These are phyloP conservation scores for Trigoniulus corallinus DNA, from an alignment of 1,140 invertebrate genomes.

Conservation along the genomic window DNA sequence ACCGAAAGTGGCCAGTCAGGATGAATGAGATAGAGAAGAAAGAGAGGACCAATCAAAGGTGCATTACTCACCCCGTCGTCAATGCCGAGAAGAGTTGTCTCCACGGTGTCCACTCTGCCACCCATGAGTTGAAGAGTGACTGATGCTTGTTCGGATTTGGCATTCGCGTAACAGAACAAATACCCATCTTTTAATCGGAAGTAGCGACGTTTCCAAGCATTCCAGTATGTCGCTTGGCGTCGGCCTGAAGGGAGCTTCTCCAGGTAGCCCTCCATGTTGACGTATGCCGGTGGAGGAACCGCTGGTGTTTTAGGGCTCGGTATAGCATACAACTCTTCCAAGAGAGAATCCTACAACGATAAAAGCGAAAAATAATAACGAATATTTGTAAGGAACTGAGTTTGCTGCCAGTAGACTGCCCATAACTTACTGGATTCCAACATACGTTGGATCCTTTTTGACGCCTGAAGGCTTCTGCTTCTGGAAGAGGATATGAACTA, in stretches of 20 bases:
- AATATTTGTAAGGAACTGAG: too few species aligned
- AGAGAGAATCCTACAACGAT: conserved; percentile 12
- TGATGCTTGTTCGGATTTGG: conserved; percentile 28
- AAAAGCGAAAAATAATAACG: too few species aligned
- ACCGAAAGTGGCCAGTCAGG: not conserved
- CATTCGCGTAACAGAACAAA: conserved; percentile 31
- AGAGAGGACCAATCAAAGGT: too few species aligned
- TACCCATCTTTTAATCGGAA: conserved; percentile 33
- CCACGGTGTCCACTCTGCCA: conserved; percentile 33
- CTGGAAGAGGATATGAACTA: too few species aligned
- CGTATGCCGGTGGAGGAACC: not conserved
- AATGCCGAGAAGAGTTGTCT: conserved; percentile 33
- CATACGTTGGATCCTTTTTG: not conserved
- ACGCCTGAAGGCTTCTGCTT: not conserved
- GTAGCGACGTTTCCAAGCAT: conserved; percentile 38
- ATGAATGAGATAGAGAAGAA: not conserved
- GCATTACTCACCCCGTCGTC: conserved; percentile 30
- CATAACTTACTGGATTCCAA: not conserved
- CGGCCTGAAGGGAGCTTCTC: conserved; percentile 36
- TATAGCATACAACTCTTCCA: conserved; percentile 12
- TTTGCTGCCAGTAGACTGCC: too few species aligned
- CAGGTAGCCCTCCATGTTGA: conserved; percentile 29
- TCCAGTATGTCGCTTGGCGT: conserved; percentile 37
- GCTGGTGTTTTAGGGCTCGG: conserved; percentile 1
- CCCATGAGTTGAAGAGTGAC: conserved; percentile 33